A percentile compares a stretch with the other conserved stretches of the same genome.
Evolutionary conservation across 92 coral and sea anemone species (phyloP).

Genomic region (Parazoanthus atlanticus): DNA sequence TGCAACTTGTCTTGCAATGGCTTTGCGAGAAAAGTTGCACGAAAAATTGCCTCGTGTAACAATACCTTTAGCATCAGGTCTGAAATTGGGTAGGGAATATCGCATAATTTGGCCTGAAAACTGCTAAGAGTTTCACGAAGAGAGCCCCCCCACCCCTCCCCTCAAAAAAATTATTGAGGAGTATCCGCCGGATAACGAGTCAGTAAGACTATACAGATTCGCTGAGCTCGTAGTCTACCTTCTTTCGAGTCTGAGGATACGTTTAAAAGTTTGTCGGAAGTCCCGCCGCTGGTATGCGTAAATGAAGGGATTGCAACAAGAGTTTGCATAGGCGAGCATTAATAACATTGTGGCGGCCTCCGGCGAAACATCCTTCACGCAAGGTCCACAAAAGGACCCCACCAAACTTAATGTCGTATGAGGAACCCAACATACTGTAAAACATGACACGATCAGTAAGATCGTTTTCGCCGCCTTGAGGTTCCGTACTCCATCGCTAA

Average conservation of each 20-base stretch:
- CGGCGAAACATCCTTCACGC: background rate
- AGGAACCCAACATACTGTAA: conserved; percentile 39
- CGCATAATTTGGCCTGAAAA: no score
- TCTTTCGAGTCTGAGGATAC: conserved; percentile 26
- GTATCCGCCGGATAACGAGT: no score
- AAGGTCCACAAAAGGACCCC: background rate
- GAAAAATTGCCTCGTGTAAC: no score
- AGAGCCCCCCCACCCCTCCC: no score
- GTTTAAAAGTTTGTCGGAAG: conserved; percentile 34
- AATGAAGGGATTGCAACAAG: conserved; percentile 34
- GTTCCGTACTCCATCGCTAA: conserved; percentile 20
- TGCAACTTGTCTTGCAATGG: no score
- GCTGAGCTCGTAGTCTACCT: background rate
- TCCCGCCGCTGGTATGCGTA: conserved; percentile 41
- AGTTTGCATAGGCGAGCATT: conserved; percentile 28
- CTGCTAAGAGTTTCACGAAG: no score
- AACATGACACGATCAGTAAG: conserved; percentile 22
- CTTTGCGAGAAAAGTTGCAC: no score
- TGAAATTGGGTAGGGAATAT: no score
- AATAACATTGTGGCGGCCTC: background rate
- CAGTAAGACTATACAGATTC: background rate
- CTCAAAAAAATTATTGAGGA: no score
- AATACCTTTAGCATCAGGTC: no score
- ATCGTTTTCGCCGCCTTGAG: conserved; percentile 37
- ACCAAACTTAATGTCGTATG: conserved; percentile 28